Percentiles rank a stretch among this genome's conserved stretches.
These are phyloP conservation scores for Amblyornis subalaris DNA, from an alignment of 2,113 vertebrate genomes.

Conservation along the genomic window DNA sequence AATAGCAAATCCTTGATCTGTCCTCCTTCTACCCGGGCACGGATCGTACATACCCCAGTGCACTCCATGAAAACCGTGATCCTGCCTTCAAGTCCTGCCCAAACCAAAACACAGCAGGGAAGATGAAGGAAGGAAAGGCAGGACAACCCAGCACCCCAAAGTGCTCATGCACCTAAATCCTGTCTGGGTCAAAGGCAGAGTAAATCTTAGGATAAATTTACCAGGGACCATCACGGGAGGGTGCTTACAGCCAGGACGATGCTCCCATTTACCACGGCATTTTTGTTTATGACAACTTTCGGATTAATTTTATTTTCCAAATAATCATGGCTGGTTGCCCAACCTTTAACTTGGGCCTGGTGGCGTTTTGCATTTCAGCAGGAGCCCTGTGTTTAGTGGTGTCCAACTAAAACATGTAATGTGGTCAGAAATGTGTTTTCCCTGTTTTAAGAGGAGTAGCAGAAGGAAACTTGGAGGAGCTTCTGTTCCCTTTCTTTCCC, in stretches of 20 bases:
- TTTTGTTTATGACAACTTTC: neutral
- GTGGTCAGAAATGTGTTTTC: constrained; percentile 62
- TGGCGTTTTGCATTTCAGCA: constrained; percentile 26
- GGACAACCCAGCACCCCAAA: neutral
- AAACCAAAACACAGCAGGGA: neutral
- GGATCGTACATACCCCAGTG: neutral
- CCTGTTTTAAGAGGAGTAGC: constrained; percentile 36
- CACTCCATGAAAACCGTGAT: neutral
- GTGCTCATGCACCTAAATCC: neutral
- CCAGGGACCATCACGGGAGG: neutral
- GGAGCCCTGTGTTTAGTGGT: neutral
- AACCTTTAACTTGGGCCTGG: neutral
- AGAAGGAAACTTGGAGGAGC: constrained; percentile 57
- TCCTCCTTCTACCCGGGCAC: neutral
- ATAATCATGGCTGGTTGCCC: constrained; percentile 17
- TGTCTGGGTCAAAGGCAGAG: neutral
- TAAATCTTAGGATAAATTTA: neutral
- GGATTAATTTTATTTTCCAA: constrained; percentile 35
- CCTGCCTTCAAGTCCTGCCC: neutral
- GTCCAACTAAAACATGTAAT: constrained; percentile 70
- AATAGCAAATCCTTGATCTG: neutral
- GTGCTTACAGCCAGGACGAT: neutral
- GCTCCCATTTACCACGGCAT: neutral
- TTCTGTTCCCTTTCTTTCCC: constrained; percentile 7
- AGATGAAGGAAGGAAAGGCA: neutral